Conservation (phyloP, 2,888 invertebrate species). For the Alviniconcha strummeri region DNA sequence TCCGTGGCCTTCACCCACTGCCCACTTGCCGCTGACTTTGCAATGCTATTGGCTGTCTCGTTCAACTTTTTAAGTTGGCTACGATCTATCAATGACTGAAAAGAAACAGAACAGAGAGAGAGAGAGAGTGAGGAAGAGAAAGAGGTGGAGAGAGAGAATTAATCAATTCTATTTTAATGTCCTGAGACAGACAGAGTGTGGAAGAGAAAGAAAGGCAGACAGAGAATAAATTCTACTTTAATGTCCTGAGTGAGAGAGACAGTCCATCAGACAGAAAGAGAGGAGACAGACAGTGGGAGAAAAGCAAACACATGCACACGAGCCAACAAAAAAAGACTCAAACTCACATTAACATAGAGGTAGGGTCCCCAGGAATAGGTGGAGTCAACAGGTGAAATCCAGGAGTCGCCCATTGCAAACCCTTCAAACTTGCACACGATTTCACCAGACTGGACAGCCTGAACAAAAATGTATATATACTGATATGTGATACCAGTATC, state of each 20-base stretch:
- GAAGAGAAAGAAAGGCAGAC: too few relatives aligned
- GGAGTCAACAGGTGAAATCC: constrained; percentile 91
- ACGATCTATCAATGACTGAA: constrained; percentile 80
- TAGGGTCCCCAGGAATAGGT: constrained; percentile 89
- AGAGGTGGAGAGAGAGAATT: too few relatives aligned
- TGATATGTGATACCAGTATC: too few relatives aligned
- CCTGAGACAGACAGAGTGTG: too few relatives aligned
- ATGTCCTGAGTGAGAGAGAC: too few relatives aligned
- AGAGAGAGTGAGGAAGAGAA: too few relatives aligned
- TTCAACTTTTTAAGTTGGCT: constrained; percentile 80
- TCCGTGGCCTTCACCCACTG: constrained; percentile 79
- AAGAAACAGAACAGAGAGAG: not conserved
- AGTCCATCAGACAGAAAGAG: too few relatives aligned
- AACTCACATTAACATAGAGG: constrained; percentile 81
- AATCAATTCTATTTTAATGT: too few relatives aligned
- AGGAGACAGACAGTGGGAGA: too few relatives aligned
- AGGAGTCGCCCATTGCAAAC: constrained; percentile 89
- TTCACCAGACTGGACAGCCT: constrained; percentile 80
- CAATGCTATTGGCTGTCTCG: constrained; percentile 77
- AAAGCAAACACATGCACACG: too few relatives aligned
- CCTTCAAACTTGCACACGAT: constrained; percentile 84
- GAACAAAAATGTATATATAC: constrained; percentile 32
- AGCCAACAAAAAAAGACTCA: too few relatives aligned
- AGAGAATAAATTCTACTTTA: too few relatives aligned
- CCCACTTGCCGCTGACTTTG: constrained; percentile 70